A percentile compares a stretch with the other conserved stretches of the same genome.
Evolutionary conservation across 2,888 invertebrate genomes (phyloP).

Genomic region (Flexamia atlantica): DNA sequence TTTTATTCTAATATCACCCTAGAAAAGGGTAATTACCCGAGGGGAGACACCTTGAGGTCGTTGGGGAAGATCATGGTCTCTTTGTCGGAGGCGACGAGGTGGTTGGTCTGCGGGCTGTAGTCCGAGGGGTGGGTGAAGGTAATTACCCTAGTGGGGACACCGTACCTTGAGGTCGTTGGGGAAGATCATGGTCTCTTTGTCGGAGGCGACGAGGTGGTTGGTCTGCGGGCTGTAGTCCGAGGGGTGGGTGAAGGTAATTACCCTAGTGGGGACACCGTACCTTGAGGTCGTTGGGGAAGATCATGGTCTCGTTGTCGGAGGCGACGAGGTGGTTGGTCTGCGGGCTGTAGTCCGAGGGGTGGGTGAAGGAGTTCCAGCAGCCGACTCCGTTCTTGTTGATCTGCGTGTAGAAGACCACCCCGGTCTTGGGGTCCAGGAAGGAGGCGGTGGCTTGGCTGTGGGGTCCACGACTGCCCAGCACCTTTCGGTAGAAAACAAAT

Average conservation of each 20-base stretch:
- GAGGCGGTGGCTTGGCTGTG: conserved; percentile 87
- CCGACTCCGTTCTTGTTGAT: conserved; percentile 86
- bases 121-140: conserved; percentile 78
- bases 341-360: conserved; percentile 81
- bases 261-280: too few relatives aligned
- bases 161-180: conserved; percentile 85
- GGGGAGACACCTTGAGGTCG: conserved; percentile 82
- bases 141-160: too few relatives aligned
- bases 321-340: conserved; percentile 82
- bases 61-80: conserved; percentile 87
- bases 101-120: conserved; percentile 81
- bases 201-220: conserved; percentile 80
- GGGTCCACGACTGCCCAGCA: conserved; percentile 84
- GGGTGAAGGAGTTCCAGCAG: conserved; percentile 84
- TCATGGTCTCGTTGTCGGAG: conserved; percentile 79
- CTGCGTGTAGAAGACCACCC: conserved; percentile 87
- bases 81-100: conserved; percentile 80
- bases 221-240: conserved; percentile 83
- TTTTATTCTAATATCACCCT: too few relatives aligned
- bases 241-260: conserved; percentile 73
- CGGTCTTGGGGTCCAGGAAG: conserved; percentile 82
- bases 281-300: conserved; percentile 90
- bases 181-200: conserved; percentile 83
- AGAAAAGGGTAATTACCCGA: too few relatives aligned
- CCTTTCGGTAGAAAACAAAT: conserved; percentile 71